Conservation (phyloP, 1,140 invertebrate genomes). For the Zaprionus vittiger region DNA sequence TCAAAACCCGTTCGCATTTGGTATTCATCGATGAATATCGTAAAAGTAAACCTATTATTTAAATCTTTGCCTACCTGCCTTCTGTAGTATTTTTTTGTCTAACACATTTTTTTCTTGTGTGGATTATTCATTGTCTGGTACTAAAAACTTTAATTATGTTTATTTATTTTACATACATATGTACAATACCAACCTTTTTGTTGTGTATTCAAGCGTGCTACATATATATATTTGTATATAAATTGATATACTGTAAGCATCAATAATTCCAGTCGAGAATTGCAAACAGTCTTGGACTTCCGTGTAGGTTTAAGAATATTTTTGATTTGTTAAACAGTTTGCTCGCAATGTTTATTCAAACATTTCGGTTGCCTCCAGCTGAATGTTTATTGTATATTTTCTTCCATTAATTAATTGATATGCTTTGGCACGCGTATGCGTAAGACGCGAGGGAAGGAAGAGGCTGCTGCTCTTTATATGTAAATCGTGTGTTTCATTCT, state of each 20-base stretch:
- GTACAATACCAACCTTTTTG: conserved; percentile 34
- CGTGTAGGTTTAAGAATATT: conserved; percentile 50
- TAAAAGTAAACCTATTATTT: conserved; percentile 13
- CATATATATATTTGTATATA: conserved; percentile 16
- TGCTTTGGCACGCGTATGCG: conserved; percentile 50
- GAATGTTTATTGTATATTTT: conserved; percentile 64
- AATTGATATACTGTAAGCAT: background rate
- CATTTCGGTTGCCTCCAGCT: conserved; percentile 49
- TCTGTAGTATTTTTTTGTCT: background rate
- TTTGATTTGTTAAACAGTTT: conserved; percentile 55
- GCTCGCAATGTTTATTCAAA: conserved; percentile 45
- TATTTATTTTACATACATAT: background rate
- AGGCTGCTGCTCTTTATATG: conserved; percentile 58
- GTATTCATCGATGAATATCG: background rate
- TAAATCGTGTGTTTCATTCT: conserved; percentile 67
- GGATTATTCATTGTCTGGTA: conserved; percentile 17
- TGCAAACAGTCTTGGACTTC: conserved; percentile 48
- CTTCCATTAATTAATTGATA: conserved; percentile 70
- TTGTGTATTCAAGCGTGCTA: conserved; percentile 12
- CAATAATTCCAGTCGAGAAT: conserved; percentile 30
- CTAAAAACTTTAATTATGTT: conserved; percentile 18
- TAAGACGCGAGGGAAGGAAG: conserved; percentile 3
- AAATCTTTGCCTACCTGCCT: conserved; percentile 20
- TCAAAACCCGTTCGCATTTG: background rate
- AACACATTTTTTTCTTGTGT: conserved; percentile 14